Evolutionary conservation across 2,888 invertebrate species (phyloP), one percentile per base, ranked within the genome.

Genomic region (Trachelus troglodyta): DNA sequence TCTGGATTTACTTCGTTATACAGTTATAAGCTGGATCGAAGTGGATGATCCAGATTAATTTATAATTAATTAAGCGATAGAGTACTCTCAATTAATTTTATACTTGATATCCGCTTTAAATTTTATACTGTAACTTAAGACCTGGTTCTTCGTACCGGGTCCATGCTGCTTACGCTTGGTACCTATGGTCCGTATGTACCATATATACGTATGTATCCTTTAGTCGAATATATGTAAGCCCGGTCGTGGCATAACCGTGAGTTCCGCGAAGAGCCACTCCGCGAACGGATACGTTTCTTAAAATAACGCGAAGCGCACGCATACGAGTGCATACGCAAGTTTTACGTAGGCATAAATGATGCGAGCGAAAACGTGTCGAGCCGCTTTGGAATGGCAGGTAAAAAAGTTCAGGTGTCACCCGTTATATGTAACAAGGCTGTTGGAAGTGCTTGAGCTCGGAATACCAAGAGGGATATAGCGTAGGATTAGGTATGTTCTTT

Each of bases 231-330:
- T 56, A 56, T 56, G 56, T 56, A 56, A 56, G 56, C 56, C 23
- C 56, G 23, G 56, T 56, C 56, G 56, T 56, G 56, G 56, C 56
- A 75, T 75, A 34, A 69, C 35, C 73, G 76, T 40, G 71, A 35
- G 76, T 69, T 76, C 76, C 69, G n/a, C 71, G 76, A 76, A 69
- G 73, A 31, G 77, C 77, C 77, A 33, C 40, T 73, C 73, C 81
- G 76, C 78, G 69, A 77, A 79, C 75, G 75, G 37, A 37, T 71
- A 73, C 79, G 77, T 56, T 77, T 76, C 80, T 80, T 81, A 82
- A 82, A 82, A 82, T 82, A 82, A 82, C 81, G 74, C 79, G 79
- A 78, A 69, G 12, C 71, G 71, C 71, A 23, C 71, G 71, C 71
- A 34, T 71, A 71, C 71, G 56, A 23, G 56, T 56, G 56, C 56